Evolutionary conservation across 1,140 invertebrate species (phyloP).

Genomic region (Acyrthosiphon pisum): DNA sequence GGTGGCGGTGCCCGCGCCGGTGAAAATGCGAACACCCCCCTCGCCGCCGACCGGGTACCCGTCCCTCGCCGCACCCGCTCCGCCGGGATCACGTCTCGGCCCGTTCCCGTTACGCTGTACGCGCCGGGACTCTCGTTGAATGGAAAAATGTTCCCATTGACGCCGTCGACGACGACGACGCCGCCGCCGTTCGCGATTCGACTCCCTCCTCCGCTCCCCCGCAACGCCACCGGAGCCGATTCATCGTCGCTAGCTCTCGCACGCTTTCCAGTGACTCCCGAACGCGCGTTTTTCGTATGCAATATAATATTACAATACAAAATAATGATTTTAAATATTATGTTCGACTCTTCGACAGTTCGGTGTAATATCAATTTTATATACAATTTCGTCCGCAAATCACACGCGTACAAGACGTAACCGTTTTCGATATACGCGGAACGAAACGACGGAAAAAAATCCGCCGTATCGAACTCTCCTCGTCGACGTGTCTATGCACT

Average conservation of each 20-base stretch:
- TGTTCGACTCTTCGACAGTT: background rate
- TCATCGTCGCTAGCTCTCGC: background rate
- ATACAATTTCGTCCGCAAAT: background rate
- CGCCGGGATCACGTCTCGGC: background rate
- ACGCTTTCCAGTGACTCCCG: background rate
- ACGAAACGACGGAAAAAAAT: background rate
- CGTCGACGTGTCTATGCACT: background rate
- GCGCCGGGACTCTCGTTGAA: slow-evolving; percentile 41
- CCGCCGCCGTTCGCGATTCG: slow-evolving; percentile 9
- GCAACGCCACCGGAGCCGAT: background rate
- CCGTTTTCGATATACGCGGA: background rate
- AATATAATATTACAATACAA: background rate
- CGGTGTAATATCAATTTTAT: background rate
- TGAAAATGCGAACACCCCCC: slow-evolving; percentile 37
- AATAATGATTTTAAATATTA: background rate
- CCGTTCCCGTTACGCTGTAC: slow-evolving; percentile 44
- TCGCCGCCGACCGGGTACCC: too few relatives aligned
- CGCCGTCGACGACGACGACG: slow-evolving; percentile 9
- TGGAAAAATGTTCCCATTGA: slow-evolving; percentile 54
- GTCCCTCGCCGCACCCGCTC: background rate
- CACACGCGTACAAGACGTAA: background rate
- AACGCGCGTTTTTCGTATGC: slow-evolving; percentile 25
- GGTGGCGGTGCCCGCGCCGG: background rate
- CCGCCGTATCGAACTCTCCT: background rate
- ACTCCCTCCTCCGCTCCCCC: background rate